A percentile compares a stretch with the other conserved stretches of the same genome.
These are phyloP conservation scores for Tipula vernalis DNA, from an alignment of 2,888 invertebrate genomes.

Conservation along the genomic window DNA sequence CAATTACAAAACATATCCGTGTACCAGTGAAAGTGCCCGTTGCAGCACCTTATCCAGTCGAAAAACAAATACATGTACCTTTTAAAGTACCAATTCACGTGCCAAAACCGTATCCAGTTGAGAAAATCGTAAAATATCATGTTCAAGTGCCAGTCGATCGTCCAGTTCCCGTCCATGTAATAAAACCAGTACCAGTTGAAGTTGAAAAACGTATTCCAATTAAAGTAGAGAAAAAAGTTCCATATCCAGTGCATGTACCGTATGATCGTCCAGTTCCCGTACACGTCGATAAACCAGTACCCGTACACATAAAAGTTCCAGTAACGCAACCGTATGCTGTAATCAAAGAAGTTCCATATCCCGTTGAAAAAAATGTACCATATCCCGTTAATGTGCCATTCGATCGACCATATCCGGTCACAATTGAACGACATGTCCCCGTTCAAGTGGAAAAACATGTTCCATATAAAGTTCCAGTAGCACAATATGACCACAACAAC, in stretches of 20 bases:
- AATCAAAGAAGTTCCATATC: constrained; percentile 39
- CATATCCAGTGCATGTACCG: constrained; percentile 44
- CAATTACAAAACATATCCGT: constrained; percentile 42
- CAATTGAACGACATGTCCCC: constrained; percentile 55
- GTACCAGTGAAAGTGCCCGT: constrained; percentile 54
- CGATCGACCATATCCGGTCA: constrained; percentile 51
- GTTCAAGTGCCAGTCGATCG: constrained; percentile 26
- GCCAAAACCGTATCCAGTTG: constrained; percentile 25
- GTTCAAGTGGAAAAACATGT: constrained; percentile 50
- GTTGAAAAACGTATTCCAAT: constrained; percentile 39
- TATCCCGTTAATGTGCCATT: constrained; percentile 49
- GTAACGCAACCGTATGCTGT: constrained; percentile 46
- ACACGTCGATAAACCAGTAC: constrained; percentile 41
- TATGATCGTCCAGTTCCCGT: constrained; percentile 39
- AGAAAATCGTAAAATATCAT: constrained; percentile 26
- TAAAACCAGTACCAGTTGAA: constrained; percentile 35
- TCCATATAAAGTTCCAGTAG: constrained; percentile 42
- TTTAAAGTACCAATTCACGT: not conserved
- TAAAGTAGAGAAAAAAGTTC: constrained; percentile 43
- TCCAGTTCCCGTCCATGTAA: constrained; percentile 42
- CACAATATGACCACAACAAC: not conserved
- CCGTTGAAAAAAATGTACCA: constrained; percentile 50
- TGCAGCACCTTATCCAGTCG: constrained; percentile 53
- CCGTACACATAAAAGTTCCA: constrained; percentile 37
- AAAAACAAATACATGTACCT: constrained; percentile 36